Evolutionary conservation across 2,113 vertebrate species (phyloP), one percentile per base, ranked within the genome.

Genomic region (Seriola quinqueradiata): DNA sequence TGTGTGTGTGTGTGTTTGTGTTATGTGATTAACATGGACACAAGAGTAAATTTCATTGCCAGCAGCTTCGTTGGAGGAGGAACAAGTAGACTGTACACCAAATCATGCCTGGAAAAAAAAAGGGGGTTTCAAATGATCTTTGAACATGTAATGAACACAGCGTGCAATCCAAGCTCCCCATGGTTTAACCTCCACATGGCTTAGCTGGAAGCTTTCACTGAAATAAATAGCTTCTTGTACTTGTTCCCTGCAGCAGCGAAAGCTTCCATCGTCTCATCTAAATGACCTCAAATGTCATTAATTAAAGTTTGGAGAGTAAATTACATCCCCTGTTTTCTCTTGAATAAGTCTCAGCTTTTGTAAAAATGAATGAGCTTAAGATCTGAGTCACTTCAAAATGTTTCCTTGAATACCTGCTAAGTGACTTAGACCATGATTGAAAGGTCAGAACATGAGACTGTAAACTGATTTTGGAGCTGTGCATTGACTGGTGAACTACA

Each of bases 11-110:
- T 73, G 81, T 84, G 70, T n/a, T n/a, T 75, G 40, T 73, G 66
- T 72, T 60, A 42, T 48, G 61, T 85, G 87, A 79, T 86, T 84
- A 85, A 68, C 74, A 78, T 50, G 58, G 77, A 83, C 66, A 87
- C 67, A 70, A 32, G 81, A 66, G 66, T 76, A 54, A 3, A 72
- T 84, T 80, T 75, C 77, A 70, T 68, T 71, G 44, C 79, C 75
- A 71, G 69, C 46, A 83, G 81, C 25, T 17, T 67, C 58, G 40
- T 83, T 70, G 57, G n/a, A 46, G 69, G 72, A 70, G 40, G 67
- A 72, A 77, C 57, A 70, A 70, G 32, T 69, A 21, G 70, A 77
- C 73, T 57, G 12, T 54, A 54, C 28, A 72, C 21, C 21, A 36
- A 71, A 71, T 70, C 38, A 8, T 67, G 52, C 40, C 55, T 38